Percentiles rank a stretch among this genome's conserved stretches.
phyloP scores from a whole-genome alignment of 2,113 vertebrate species.

The Elephas maximus region DNA sequence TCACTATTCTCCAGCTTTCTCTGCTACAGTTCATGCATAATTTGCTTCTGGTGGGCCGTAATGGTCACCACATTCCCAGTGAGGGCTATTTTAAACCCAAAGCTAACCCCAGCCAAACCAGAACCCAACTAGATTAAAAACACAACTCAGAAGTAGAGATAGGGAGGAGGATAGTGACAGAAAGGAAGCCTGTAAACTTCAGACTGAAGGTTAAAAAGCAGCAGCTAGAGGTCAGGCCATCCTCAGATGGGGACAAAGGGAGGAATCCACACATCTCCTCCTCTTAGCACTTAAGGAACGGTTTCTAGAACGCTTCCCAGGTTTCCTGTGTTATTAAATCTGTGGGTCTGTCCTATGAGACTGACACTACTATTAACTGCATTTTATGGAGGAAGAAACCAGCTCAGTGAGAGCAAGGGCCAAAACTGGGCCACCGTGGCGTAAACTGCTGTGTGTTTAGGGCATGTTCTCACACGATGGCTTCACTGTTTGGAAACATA shows the following conservation, averaged over 20 bases:
- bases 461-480: neutral
- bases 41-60: neutral
- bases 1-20: neutral
- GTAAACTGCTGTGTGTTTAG: neutral
- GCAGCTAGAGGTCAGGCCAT: neutral
- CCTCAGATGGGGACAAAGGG: fast-evolving
- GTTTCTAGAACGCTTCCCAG: neutral
- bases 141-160: constrained; percentile 78
- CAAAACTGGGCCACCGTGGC: neutral
- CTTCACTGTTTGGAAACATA: neutral
- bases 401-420: neutral
- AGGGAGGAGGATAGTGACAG: constrained; percentile 52
- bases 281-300: neutral
- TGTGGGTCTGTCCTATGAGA: neutral
- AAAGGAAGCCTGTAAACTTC: neutral
- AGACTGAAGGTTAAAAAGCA: constrained; percentile 50
- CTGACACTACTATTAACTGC: neutral
- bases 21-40: neutral
- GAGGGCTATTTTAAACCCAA: neutral
- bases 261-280: neutral
- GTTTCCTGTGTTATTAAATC: neutral
- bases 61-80: neutral
- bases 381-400: neutral
- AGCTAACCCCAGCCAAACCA: neutral
- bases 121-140: neutral